Conservation (phyloP, 2,888 invertebrate species). For the Bellardia pandia region DNA sequence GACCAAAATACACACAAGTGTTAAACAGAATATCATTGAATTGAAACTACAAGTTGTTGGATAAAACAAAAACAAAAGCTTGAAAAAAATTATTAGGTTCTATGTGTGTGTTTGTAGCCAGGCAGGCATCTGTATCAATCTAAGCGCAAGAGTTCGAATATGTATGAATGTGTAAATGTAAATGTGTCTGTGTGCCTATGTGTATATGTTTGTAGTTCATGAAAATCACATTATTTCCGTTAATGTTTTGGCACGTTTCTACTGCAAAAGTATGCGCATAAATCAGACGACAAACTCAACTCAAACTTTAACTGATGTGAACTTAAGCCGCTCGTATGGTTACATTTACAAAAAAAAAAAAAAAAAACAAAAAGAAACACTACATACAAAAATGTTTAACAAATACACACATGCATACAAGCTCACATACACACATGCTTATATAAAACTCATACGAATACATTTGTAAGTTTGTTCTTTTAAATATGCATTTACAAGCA, state of each 20-base stretch:
- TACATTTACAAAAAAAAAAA: slow-evolving; percentile 43
- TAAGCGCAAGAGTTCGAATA: background rate
- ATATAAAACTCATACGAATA: too few relatives aligned
- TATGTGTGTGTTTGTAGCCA: slow-evolving; percentile 9
- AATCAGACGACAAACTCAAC: slow-evolving; percentile 71
- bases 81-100: background rate
- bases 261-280: slow-evolving; percentile 72
- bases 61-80: slow-evolving; percentile 4
- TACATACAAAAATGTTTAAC: background rate
- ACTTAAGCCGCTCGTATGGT: slow-evolving; percentile 68
- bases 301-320: slow-evolving; percentile 68
- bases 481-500: too few relatives aligned
- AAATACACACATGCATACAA: slow-evolving; percentile 33
- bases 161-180: background rate
- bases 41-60: slow-evolving; percentile 52
- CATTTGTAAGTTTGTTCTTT: too few relatives aligned
- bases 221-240: slow-evolving; percentile 72
- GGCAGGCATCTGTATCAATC: slow-evolving; percentile 24
- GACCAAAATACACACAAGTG: slow-evolving; percentile 28
- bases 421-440: background rate
- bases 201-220: slow-evolving; percentile 62
- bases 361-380: background rate
- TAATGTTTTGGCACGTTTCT: slow-evolving; percentile 72
- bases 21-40: slow-evolving; percentile 62
- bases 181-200: background rate